Conservation (phyloP, 2,888 invertebrate species). For the Flexamia atlantica region DNA sequence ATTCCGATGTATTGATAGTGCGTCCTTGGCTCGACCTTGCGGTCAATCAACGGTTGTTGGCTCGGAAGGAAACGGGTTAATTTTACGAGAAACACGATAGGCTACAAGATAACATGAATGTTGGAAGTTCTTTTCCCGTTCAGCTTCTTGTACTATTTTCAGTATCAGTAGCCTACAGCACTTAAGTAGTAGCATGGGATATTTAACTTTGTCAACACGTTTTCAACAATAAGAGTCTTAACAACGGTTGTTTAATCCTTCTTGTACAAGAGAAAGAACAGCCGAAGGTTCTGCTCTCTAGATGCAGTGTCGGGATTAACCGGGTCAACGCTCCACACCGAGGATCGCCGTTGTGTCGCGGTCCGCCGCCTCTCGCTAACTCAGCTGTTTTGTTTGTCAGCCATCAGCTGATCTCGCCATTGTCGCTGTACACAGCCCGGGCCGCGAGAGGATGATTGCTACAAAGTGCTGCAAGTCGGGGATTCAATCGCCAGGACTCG, state of each 20-base stretch:
- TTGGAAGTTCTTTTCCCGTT: no score
- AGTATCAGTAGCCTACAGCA: no score
- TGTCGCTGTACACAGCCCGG: slow-evolving; percentile 29
- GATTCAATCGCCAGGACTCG: not conserved
- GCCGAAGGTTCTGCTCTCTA: no score
- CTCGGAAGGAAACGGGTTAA: not conserved
- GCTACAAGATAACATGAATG: no score
- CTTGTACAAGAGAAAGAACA: no score
- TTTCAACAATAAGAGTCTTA: no score
- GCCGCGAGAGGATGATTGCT: slow-evolving; percentile 27
- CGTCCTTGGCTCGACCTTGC: slow-evolving; percentile 12
- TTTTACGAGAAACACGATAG: no score
- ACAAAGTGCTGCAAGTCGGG: slow-evolving; percentile 6
- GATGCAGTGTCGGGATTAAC: not conserved
- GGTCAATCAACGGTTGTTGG: not conserved
- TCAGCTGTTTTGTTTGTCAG: slow-evolving; percentile 50
- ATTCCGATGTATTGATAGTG: not conserved
- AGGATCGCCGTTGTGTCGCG: slow-evolving; percentile 43
- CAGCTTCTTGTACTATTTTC: no score
- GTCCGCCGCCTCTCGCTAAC: slow-evolving; percentile 32
- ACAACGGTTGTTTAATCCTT: no score
- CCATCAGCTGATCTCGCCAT: slow-evolving; percentile 49
- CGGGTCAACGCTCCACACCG: slow-evolving; percentile 11
- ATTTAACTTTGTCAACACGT: no score
- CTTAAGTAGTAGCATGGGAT: no score